Base-by-base conservation (phyloP, 2,113 vertebrate species). In the Poeciliopsis prolifica region DNA sequence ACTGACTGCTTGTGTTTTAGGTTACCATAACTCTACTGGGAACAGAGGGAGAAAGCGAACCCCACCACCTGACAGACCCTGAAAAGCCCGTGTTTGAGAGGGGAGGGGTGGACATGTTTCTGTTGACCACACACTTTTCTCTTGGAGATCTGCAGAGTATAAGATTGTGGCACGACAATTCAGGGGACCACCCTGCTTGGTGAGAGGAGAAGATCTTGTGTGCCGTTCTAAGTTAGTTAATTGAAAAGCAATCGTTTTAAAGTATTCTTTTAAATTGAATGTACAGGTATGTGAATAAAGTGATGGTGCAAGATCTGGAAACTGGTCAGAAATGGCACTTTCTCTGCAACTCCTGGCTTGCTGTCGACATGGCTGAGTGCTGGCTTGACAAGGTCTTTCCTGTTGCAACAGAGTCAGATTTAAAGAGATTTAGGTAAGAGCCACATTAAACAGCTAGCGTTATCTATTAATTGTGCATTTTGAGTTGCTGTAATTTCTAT, bases 131-230 rank as follows among this genome's bases (percentile, higher is more conserved):
- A 1, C 94, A 97, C 42, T 98, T 97, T 78, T 96, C 97, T 54
- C 94, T 98, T 11, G 97, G 97, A 64, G 95, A 99, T 51, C 91
- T 99, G 30, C 95, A 88, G 85, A 94, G 93, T 87, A 95, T 98
- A 84, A 87, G 97, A 83, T 51, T 99, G 81, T 99, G 97, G 98
- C 97, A 99, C 13, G 95, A 99, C 88, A 98, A 97, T 92, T 97
- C 97, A 0, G 97, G 98, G 77, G 74, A 89, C 28, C 94, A 84
- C 68, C 96, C 97, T 0, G 95, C 96, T 51, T 98, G 97, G 97
- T 98, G 91, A 58, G 48, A 68, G 31, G 15, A 33, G 2, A 33
- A 62, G 29, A 37, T 17, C 12, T 6, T 37, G 29, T 60, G 11
- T 31, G 63, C 51, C 51, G 14, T 31, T 54, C 51, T 48, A 6